phyloP scores from a whole-genome alignment of 2,888 invertebrate species.

The Drosophila hamatofila region DNA sequence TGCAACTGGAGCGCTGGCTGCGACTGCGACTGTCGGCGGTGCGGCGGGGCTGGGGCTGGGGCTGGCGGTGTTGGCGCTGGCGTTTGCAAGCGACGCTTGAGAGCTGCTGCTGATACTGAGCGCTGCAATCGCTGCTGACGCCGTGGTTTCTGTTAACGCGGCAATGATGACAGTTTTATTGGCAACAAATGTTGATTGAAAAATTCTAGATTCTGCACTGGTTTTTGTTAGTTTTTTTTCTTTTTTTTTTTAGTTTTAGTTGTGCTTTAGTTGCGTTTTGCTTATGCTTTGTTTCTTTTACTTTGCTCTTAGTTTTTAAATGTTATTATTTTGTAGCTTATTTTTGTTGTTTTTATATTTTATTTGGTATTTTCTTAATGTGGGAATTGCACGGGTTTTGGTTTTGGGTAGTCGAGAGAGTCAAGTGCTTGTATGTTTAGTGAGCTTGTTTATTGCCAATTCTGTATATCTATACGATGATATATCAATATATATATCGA shows the following conservation, averaged over 20 bases:
- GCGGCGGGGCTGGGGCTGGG: conserved; percentile 36
- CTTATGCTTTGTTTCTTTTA: conserved; percentile 28
- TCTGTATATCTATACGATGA: conserved; percentile 34
- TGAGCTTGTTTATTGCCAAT: conserved; percentile 47
- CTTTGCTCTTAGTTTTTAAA: conserved; percentile 27
- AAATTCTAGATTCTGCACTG: conserved; percentile 60
- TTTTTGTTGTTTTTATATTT: conserved; percentile 15
- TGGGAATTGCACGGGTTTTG: conserved; percentile 70
- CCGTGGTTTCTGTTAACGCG: conserved; percentile 82
- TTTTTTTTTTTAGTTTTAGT: conserved; percentile 23
- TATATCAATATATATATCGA: conserved; percentile 30
- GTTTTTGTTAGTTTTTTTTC: conserved; percentile 29
- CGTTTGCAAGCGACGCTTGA: conserved; percentile 71
- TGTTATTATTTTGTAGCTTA: conserved; percentile 13
- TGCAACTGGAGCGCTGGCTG: conserved; percentile 36
- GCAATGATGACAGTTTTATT: conserved; percentile 82
- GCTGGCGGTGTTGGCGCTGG: conserved; percentile 44
- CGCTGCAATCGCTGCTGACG: conserved; percentile 79
- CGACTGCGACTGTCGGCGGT: conserved; percentile 35
- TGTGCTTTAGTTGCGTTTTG: conserved; percentile 20
- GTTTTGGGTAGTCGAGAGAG: conserved; percentile 48
- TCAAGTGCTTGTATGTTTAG: conserved; percentile 53
- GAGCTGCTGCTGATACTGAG: conserved; percentile 81
- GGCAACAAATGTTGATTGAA: conserved; percentile 77
- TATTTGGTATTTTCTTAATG: conserved; percentile 69